Evolutionary conservation across 2,888 invertebrate genomes (phyloP), one percentile per base, ranked within the genome.

Genomic region (Steinernema scapterisci): DNA sequence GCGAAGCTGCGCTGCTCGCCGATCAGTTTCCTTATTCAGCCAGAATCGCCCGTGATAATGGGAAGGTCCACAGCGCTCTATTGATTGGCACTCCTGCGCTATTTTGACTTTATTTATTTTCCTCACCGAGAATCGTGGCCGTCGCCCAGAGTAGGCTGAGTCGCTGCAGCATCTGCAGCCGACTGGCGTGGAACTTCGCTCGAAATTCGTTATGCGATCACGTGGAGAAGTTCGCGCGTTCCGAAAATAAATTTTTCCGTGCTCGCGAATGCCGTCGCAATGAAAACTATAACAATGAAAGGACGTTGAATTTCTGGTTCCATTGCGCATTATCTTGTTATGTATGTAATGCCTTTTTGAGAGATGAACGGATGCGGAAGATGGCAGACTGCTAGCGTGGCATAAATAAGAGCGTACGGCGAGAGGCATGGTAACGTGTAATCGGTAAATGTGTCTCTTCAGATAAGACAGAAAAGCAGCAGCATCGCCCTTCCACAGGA

Each of bases 341-440:
- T 38, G 38, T 38, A 38, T 38, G 38, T 38, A 9, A 38, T 63
- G 27, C 16, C 16, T 31, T 63, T 25, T 63, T 27, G 63, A 31
- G 16, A 13, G 63, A 25, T 54, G 25, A 54, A 25, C 25, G 31
- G 63, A 63, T 7, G 63, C 21, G 63, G 31, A 27, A 25, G 52
- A 52, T 13, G 16, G 31, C 63, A 25, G 63, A 63, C 25, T 9
- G 38, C 63, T 25, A 25, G 31, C 31, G 63, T 27, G 16, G 31
- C 63, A 25, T 31, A 13, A 31, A 63, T 63, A 63, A 16, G 1
- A 63, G 25, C 25, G 27, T 63, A 63, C 9, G 16, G 16, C 31
- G 25, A 63, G 25, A 11, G 63, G 63, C 63, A 63, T 63, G 63
- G 63, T 63, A 63, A 63, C 63, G 63, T 21, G 52, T 31, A 48